These are phyloP conservation scores for Lepidurus apus DNA, from an alignment of 1,140 invertebrate species.

Conservation along the genomic window DNA sequence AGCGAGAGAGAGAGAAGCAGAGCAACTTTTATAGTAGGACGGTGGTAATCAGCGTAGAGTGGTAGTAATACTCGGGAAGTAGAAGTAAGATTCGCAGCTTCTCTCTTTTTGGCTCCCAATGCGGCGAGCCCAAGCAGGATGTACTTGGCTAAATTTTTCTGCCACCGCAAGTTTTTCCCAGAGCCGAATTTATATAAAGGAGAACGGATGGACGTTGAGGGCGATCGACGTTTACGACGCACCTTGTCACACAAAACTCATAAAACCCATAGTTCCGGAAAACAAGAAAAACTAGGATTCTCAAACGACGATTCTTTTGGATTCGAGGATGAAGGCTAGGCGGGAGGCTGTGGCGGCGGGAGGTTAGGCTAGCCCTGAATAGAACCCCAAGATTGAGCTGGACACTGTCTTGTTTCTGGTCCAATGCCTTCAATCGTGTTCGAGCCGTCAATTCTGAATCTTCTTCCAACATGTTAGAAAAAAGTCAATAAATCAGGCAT, in stretches of 20 bases:
- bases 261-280: constrained; percentile 15
- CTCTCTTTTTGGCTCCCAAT: not conserved
- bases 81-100: constrained; percentile 1
- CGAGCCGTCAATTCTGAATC: not conserved
- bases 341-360: too few relatives aligned
- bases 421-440: not conserved
- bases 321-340: too few relatives aligned
- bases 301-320: not conserved
- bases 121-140: not conserved
- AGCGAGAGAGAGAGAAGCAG: not conserved
- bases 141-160: not conserved
- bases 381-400: not conserved
- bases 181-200: not conserved
- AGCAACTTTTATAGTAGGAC: constrained; percentile 15
- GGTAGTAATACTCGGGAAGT: constrained; percentile 5
- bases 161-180: not conserved
- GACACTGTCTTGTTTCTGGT: not conserved
- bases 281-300: not conserved
- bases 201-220: not conserved
- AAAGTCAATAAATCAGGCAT: not conserved
- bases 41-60: constrained; percentile 21
- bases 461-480: not conserved
- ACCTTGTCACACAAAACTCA: constrained; percentile 15
- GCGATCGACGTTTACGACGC: not conserved
- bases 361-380: too few relatives aligned